Evolutionary conservation across 2,113 vertebrate species (phyloP), one percentile per base, ranked within the genome.

Genomic region (Spea multiplicata): DNA sequence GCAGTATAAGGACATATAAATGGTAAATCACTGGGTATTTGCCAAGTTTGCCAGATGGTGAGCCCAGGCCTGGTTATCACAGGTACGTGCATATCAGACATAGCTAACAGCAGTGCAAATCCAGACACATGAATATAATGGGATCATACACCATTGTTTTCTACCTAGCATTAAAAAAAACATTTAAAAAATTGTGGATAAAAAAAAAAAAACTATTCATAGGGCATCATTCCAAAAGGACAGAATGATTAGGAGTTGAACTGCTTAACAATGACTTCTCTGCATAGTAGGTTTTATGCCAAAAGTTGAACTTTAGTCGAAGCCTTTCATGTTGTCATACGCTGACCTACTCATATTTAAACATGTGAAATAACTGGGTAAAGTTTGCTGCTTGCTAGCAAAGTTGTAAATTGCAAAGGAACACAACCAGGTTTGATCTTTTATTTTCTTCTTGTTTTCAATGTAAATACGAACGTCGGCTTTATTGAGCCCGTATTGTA

Each of bases 351-450:
- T 77, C 67, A 70, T 76, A 69, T 76, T 69, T 68, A 61, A 68
- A 76, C 67, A 68, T 76, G 66, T 50, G 45, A 76, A 69, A 66
- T 68, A 70, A 77, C 53, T 77, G 75, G 75, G 66, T 77, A 77
- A 77, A 77, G 75, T 77, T 77, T 67, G 70, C 66, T 67, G 50
- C 66, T 70, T 70, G 75, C 75, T 77, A 77, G 55, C 45, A 70
- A 77, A 77, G 75, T 77, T 77, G 75, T 77, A 77, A 77, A 70
- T 70, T 77, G 75, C 75, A 70, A 77, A 77, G 55, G 53, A 62
- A 70, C 75, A 77, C 75, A 77, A 5, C 66, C 14, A 8, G 75
- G 66, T 55, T 62, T 50, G 46, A 77, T 55, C 75, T 62, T 52
- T 48, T 77, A 49, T 70, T 77, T 77, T 77, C 66, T 67, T 45